Evolutionary conservation across 2,888 invertebrate species (phyloP).

Genomic region (Linyphia triangularis): DNA sequence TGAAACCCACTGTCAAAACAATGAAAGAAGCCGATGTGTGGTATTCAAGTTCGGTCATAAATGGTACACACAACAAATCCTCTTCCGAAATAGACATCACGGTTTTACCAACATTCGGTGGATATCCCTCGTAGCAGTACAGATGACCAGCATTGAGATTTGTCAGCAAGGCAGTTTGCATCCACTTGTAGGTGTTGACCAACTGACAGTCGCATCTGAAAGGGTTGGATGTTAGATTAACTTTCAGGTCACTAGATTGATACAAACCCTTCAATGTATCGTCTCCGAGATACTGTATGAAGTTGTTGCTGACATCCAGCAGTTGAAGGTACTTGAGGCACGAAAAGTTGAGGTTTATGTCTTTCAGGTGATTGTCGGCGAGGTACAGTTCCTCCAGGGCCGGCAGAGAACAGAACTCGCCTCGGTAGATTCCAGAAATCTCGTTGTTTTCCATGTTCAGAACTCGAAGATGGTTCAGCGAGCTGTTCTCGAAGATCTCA

Average conservation of each 20-base stretch:
- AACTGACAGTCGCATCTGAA: constrained; percentile 84
- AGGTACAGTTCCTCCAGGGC: constrained; percentile 85
- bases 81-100: constrained; percentile 76
- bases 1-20: constrained; percentile 82
- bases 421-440: constrained; percentile 84
- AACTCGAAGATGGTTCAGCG: constrained; percentile 84
- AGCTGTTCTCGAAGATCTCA: constrained; percentile 85
- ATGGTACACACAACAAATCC: constrained; percentile 77
- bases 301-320: constrained; percentile 86
- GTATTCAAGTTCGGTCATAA: constrained; percentile 77
- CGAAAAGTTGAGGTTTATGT: constrained; percentile 84
- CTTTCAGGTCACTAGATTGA: constrained; percentile 80
- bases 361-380: constrained; percentile 82
- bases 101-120: constrained; percentile 77
- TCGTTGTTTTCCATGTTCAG: constrained; percentile 89
- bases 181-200: constrained; percentile 84
- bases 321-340: constrained; percentile 85
- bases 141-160: constrained; percentile 83
- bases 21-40: constrained; percentile 80
- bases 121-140: constrained; percentile 81
- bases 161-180: constrained; percentile 83
- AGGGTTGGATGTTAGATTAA: constrained; percentile 86
- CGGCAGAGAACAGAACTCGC: constrained; percentile 86
- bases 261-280: constrained; percentile 82
- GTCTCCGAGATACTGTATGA: constrained; percentile 83